Conservation (phyloP, 2,888 invertebrate species). For the Hoplodrina blanda region DNA sequence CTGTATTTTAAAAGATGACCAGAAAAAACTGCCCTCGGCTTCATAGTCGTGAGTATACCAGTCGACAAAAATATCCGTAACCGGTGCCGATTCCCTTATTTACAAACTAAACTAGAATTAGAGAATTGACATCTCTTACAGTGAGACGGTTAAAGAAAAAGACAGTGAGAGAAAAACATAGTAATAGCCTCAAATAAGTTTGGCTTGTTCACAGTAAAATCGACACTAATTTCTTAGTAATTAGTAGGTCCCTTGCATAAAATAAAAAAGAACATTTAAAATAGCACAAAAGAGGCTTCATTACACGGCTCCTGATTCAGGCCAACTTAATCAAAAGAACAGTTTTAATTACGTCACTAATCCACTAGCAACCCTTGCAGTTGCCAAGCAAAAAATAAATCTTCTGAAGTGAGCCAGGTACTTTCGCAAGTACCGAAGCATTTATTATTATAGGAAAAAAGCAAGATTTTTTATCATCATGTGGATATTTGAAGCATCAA, state of each 20-base stretch:
- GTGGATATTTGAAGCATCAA: neutral
- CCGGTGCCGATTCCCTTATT: too few species aligned
- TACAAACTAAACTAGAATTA: too few species aligned
- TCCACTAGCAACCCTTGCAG: slow-evolving; percentile 25
- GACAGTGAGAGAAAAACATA: neutral
- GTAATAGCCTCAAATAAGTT: neutral
- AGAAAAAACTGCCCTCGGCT: neutral
- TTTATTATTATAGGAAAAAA: neutral
- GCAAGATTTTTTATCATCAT: neutral
- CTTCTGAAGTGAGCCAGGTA: slow-evolving; percentile 1
- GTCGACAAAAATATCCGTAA: too few species aligned
- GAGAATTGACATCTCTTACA: too few species aligned
- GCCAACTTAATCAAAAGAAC: slow-evolving; percentile 25
- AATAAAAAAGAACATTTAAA: neutral
- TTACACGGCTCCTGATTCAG: neutral
- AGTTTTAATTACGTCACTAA: slow-evolving; percentile 37
- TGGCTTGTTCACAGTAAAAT: neutral
- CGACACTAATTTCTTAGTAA: neutral
- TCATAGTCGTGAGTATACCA: too few species aligned
- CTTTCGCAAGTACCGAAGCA: neutral
- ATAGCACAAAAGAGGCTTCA: neutral
- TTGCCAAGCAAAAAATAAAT: slow-evolving; percentile 28
- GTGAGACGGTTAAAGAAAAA: too few species aligned
- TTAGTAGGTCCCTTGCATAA: neutral
- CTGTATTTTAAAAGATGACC: too few species aligned